Base-by-base conservation (phyloP, 1,140 invertebrate species). In the Tetraneura akinire region DNA sequence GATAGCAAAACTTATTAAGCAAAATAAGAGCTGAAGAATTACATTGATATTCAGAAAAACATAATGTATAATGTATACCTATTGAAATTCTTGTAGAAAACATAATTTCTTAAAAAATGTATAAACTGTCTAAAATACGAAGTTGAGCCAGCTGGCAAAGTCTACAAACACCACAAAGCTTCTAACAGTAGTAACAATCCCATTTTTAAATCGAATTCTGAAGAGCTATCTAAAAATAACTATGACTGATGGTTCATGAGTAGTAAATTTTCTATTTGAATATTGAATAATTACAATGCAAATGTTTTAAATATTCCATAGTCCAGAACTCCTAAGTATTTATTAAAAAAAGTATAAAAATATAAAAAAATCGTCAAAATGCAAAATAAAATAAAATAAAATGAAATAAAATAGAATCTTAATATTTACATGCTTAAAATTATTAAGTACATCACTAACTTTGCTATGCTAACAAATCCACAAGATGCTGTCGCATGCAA, bases 401-500 rank as follows among this genome's bases (percentile, higher is more conserved):
- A 68, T 4, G 47, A 26, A 14, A 45, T 10, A 23, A 47, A 68
- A 68, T 68, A 68, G 14, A 37, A 23, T 23, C n/a, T 23, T 68
- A 8, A 70, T 70, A 45, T 13, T 10, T 49, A 23, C 9, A 70
- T 49, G 6, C 32, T 51, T 73, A 26, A 45, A 60, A 3, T 26
- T 0, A n/a, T n/a, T n/a, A n/a, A n/a, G n/a, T n/a, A n/a, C n/a
- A 37, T 45, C 57, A 86, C 86, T 86, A 85, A 93, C 91, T 90
- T 92, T 53, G 92, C 92, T 83, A 94, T 94, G 80, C 90, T 91
- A 83, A 93, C 87, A 86, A 92, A 96, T 83, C 96, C 97, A 87
- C 97, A 99, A 80, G 96, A 98, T 42, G 97, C 94, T 37, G 97
- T 98, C 74, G 97, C 97, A 87, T 99, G 98, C n/a, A 99, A 88